phyloP scores from a whole-genome alignment of 2,113 vertebrate genomes.

The Patagioenas fasciata region DNA sequence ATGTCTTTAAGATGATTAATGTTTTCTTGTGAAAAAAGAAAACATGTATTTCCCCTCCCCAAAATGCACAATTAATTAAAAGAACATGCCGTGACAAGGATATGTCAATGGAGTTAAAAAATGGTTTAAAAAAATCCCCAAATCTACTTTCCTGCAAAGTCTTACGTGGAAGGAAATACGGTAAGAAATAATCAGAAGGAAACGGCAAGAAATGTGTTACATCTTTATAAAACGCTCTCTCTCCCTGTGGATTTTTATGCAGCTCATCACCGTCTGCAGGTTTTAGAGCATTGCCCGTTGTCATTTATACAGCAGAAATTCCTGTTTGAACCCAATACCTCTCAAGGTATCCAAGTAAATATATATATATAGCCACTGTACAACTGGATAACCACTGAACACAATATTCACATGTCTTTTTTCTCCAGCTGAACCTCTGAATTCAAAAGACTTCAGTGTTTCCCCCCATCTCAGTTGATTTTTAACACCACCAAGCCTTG shows the following conservation, averaged over 20 bases:
- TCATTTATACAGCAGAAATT: not conserved
- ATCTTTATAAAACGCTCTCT: not conserved
- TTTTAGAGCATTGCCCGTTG: not conserved
- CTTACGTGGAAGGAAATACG: not conserved
- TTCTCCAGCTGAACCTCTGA: not conserved
- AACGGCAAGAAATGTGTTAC: fast-evolving
- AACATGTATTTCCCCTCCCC: not conserved
- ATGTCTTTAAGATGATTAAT: not conserved
- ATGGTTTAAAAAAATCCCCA: not conserved
- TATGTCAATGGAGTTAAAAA: not conserved
- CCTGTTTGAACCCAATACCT: not conserved
- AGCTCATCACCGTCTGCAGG: not conserved
- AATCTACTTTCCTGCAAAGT: not conserved
- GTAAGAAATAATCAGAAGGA: no score
- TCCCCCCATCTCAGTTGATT: not conserved
- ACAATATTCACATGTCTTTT: not conserved
- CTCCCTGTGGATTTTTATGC: not conserved
- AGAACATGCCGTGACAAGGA: not conserved
- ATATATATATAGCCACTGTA: not conserved
- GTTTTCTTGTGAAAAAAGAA: not conserved
- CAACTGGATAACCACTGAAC: not conserved
- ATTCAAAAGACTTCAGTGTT: not conserved
- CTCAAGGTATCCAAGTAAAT: not conserved
- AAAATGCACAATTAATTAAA: not conserved
- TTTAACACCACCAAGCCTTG: not conserved